Evolutionary conservation across 2,797 vertebrate species (phyloP).

Genomic region (Pipistrellus kuhlii): DNA sequence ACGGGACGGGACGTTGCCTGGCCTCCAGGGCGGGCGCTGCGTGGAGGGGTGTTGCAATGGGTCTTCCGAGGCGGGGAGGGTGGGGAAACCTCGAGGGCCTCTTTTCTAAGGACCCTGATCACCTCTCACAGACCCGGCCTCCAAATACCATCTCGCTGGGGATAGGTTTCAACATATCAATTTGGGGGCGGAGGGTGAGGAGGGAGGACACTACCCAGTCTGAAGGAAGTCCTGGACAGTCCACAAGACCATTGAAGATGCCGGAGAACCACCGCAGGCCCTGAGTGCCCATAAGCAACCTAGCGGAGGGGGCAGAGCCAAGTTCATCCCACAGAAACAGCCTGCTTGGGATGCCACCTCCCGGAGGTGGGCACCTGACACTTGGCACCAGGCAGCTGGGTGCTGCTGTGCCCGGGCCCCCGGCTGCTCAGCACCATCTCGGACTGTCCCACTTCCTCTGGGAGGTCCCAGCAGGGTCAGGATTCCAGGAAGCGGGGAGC

Average conservation of each 20-base stretch:
- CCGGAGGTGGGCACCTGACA: background rate
- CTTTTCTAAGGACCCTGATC: background rate
- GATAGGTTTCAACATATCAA: background rate
- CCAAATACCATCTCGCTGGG: background rate
- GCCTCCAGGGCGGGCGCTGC: background rate
- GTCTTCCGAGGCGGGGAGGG: background rate
- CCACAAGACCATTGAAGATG: background rate
- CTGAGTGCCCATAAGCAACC: too few species aligned
- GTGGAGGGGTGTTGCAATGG: background rate
- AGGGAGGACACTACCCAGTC: background rate
- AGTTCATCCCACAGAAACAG: background rate
- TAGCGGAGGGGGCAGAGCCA: background rate
- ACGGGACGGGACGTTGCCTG: too few species aligned
- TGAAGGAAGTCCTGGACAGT: background rate
- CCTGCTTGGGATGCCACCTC: background rate
- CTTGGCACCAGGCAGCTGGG: background rate
- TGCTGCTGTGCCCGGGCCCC: background rate
- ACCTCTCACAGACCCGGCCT: too few species aligned
- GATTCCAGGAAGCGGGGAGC: background rate
- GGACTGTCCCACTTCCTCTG: background rate
- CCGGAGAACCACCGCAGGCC: background rate
- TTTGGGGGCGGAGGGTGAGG: background rate
- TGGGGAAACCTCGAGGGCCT: too few species aligned
- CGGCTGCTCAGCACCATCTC: background rate
- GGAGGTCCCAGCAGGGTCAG: background rate